A percentile compares a stretch with the other conserved stretches of the same genome.
Evolutionary conservation across 2,888 invertebrate genomes (phyloP).

Genomic region (Trichacis sp.): DNA sequence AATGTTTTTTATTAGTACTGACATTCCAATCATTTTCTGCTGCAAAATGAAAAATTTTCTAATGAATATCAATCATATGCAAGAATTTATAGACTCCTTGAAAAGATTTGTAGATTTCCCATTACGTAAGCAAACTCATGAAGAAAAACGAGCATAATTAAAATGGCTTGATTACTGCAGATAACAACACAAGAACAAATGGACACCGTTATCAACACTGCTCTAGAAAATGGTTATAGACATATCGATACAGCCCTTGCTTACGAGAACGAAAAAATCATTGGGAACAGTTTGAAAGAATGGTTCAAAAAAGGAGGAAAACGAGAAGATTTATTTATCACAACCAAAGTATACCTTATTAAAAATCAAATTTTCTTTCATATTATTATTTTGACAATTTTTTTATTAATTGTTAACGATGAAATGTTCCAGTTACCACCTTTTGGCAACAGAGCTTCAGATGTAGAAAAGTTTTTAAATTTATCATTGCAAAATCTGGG

Average conservation of each 20-base stretch:
- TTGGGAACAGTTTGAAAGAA: conserved; percentile 77
- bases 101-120: too few relatives aligned
- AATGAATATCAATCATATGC: too few relatives aligned
- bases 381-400: too few relatives aligned
- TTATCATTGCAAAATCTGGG: conserved; percentile 76
- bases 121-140: too few relatives aligned
- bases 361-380: too few relatives aligned
- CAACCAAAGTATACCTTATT: conserved; percentile 74
- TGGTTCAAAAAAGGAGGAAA: conserved; percentile 76
- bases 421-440: conserved; percentile 77
- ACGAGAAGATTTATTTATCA: conserved; percentile 81
- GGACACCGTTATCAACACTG: conserved; percentile 74
- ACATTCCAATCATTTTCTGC: too few relatives aligned
- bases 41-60: too few relatives aligned
- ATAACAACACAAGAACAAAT: conserved; percentile 76
- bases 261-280: conserved; percentile 82
- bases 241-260: conserved; percentile 85
- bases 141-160: too few relatives aligned
- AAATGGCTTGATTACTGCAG: conserved; percentile 59
- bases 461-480: conserved; percentile 76
- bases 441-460: conserved; percentile 76
- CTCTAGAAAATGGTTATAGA: conserved; percentile 79
- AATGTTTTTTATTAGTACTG: too few relatives aligned
- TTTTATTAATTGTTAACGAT: too few relatives aligned
- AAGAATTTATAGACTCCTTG: too few relatives aligned